These are phyloP conservation scores for Heteropelma amictum DNA, from an alignment of 2,888 invertebrate species.

Conservation along the genomic window DNA sequence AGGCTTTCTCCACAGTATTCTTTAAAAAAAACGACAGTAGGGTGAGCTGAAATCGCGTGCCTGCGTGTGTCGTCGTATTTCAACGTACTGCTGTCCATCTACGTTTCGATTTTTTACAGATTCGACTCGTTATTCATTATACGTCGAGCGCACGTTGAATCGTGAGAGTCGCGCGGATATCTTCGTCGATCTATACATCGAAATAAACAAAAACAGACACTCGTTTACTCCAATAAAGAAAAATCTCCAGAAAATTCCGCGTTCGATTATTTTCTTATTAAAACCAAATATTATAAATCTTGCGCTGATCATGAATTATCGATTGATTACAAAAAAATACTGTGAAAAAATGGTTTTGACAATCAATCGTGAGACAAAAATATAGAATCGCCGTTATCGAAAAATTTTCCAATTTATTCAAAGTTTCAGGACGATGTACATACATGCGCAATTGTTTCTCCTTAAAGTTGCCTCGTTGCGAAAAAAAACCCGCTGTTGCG, in stretches of 20 bases:
- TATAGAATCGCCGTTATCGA: no score
- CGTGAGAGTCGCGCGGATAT: background rate
- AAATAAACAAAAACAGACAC: background rate
- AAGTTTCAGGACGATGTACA: no score
- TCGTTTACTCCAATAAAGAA: no score
- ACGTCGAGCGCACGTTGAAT: background rate
- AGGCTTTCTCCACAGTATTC: conserved; percentile 43
- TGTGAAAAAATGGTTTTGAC: no score
- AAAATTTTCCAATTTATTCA: no score
- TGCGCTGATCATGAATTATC: no score
- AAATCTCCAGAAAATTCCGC: background rate
- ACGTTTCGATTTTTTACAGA: background rate
- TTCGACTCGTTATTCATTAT: conserved; percentile 40
- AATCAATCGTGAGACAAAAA: no score
- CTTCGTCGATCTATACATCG: background rate
- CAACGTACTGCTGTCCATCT: no score
- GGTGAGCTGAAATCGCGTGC: background rate
- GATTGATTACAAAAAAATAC: no score
- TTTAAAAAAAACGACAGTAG: conserved; percentile 9
- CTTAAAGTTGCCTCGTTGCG: no score
- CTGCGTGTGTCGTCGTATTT: background rate
- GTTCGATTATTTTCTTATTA: no score
- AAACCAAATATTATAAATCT: no score
- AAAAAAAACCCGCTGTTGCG: background rate
- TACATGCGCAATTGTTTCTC: background rate